Base-by-base conservation (phyloP, 2,888 invertebrate species). In the Petrolisthes cinctipes region DNA sequence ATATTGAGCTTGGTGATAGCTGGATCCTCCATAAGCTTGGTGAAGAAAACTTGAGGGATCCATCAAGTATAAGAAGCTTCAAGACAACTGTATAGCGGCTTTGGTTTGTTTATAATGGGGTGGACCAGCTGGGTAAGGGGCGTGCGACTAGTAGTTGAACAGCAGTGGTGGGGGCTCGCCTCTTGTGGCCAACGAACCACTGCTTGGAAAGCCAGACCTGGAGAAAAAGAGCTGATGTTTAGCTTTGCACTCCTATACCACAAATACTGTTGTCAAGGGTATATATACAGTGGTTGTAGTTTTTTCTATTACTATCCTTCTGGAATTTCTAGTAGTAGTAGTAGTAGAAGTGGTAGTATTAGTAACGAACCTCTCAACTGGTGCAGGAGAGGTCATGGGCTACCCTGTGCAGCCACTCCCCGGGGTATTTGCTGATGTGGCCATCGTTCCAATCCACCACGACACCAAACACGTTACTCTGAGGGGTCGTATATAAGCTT, bases 401-500 rank as follows among this genome's bases (percentile, higher is more conserved):
- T 68, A 53, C 79, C 66, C 76, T 51, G 84, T 84, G 84, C 54
- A 87, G 81, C 87, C 87, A 87, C 54, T 81, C 66, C 4, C 83
- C 83, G 5, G 87, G 68, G 66, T 87, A 87, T 75, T 83, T 83
- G 87, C 87, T 87, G 61, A 87, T 87, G 61, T 87, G 87, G 4
- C 87, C 87, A 51, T 87, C 87, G 53, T 78, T 87, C 87, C 87
- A 87, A 81, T 87, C 87, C 4, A 87, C 80, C 23, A 87, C 87
- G 4, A 87, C 57, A 4, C 87, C 87, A 17, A 75, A 75, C 61
- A 83, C 84, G 61, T 80, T 83, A 23, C 87, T 87, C 87, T 87
- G 87, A 17, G 17, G 61, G 56, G 37, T 37, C 37, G 37, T 37
- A 37, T 37, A 37, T 5, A 4, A 9, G 4, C 17, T 7, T 14